phyloP scores from a whole-genome alignment of 2,797 vertebrate species.

The Microctenopoma lineatum region DNA sequence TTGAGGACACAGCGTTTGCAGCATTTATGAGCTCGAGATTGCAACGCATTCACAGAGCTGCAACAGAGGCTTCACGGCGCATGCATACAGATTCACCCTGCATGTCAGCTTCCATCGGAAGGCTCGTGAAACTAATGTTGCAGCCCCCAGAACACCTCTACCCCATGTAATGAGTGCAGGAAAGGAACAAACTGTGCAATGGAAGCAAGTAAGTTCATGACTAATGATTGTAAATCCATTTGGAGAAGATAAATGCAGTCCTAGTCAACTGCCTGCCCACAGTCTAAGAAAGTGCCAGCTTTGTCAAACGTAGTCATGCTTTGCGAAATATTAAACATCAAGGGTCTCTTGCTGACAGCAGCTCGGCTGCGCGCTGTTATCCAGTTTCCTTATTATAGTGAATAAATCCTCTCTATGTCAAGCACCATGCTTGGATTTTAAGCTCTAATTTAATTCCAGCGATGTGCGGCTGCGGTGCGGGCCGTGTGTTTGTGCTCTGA shows the following conservation, averaged over 20 bases:
- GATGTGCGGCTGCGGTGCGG: slow-evolving; percentile 44
- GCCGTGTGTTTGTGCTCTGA: slow-evolving; percentile 23
- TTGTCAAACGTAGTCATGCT: slow-evolving; percentile 72
- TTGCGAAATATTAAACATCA: slow-evolving; percentile 74
- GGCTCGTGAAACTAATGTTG: slow-evolving; percentile 38
- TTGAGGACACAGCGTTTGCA: slow-evolving; percentile 6
- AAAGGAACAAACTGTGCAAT: slow-evolving; percentile 62
- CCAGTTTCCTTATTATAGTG: slow-evolving; percentile 72
- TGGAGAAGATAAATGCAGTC: slow-evolving; percentile 49
- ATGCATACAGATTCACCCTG: slow-evolving; percentile 34
- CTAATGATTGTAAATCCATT: slow-evolving; percentile 78
- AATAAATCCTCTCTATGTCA: slow-evolving; percentile 71
- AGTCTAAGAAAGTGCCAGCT: slow-evolving; percentile 63
- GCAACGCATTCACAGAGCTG: slow-evolving; percentile 8
- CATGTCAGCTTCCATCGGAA: slow-evolving; percentile 12
- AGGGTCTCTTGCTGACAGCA: slow-evolving; percentile 74
- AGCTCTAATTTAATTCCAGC: slow-evolving; percentile 79
- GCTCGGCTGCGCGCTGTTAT: slow-evolving; percentile 62
- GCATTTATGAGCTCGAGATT: slow-evolving; percentile 34
- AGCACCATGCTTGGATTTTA: slow-evolving; percentile 72
- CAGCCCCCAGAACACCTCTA: slow-evolving; percentile 28
- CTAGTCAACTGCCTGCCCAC: slow-evolving; percentile 61
- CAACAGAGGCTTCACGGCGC: slow-evolving; percentile 3
- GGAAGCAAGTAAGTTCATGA: slow-evolving; percentile 65
- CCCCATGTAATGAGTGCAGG: slow-evolving; percentile 62